phyloP scores from a whole-genome alignment of 2,888 invertebrate species.

The Callyntrura sp. region DNA sequence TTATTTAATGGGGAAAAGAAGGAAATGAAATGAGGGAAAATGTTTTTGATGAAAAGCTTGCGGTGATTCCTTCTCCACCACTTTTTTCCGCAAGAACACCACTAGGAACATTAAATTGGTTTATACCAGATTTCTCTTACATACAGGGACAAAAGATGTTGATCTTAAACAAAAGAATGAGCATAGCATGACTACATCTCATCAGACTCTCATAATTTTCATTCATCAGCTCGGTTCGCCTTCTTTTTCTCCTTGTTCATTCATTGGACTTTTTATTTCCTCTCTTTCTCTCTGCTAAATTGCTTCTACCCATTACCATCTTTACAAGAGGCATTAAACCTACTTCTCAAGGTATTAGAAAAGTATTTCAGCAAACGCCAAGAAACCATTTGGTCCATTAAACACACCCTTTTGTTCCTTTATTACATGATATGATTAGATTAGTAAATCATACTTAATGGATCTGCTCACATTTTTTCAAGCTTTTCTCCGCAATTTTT shows the following conservation, averaged over 20 bases:
- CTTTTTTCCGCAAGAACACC: slow-evolving; percentile 41
- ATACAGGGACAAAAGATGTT: background rate
- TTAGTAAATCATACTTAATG: slow-evolving; percentile 78
- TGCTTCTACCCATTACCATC: slow-evolving; percentile 50
- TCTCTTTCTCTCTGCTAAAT: slow-evolving; percentile 6
- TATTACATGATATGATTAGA: slow-evolving; percentile 79
- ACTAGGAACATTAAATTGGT: background rate
- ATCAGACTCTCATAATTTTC: slow-evolving; percentile 80
- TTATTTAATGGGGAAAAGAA: slow-evolving; percentile 61
- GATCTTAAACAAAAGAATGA: slow-evolving; percentile 64
- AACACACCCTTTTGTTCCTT: slow-evolving; percentile 83
- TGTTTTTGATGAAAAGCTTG: background rate
- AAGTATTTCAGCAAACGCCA: slow-evolving; percentile 73
- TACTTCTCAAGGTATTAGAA: slow-evolving; percentile 65
- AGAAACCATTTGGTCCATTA: slow-evolving; percentile 82
- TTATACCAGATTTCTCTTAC: no score
- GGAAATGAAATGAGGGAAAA: slow-evolving; percentile 59
- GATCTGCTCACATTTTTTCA: slow-evolving; percentile 61
- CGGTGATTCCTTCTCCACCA: slow-evolving; percentile 4
- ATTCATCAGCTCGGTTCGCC: slow-evolving; percentile 80
- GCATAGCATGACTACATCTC: slow-evolving; percentile 83
- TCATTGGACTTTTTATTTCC: slow-evolving; percentile 68
- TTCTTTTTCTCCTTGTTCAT: slow-evolving; percentile 34
- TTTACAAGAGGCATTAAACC: slow-evolving; percentile 57
- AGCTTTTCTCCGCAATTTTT: slow-evolving; percentile 22